Percentiles rank a stretch among this genome's conserved stretches.
Conservation (phyloP, 2,888 invertebrate genomes). For the Buathra laborator region DNA sequence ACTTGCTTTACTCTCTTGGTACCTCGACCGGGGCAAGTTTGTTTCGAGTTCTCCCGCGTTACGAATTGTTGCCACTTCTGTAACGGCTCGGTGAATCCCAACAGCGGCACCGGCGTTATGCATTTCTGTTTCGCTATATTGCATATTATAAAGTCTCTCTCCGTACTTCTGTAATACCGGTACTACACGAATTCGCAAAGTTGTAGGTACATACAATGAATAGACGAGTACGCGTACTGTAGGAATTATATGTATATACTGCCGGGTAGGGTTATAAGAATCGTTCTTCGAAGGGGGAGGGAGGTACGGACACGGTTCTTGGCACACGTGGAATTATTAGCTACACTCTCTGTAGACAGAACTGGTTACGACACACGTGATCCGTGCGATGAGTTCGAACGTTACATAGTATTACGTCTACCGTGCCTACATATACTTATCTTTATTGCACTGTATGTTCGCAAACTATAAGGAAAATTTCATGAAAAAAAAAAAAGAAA, state of each 20-base stretch:
- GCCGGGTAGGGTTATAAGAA: constrained; percentile 32
- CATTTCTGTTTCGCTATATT: constrained; percentile 36
- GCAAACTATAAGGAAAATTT: not conserved
- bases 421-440: constrained; percentile 5
- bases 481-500: not conserved
- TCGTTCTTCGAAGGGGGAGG: constrained; percentile 26
- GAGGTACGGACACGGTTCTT: constrained; percentile 40
- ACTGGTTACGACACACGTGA: constrained; percentile 54
- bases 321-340: constrained; percentile 58
- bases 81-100: constrained; percentile 68
- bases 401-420: constrained; percentile 37
- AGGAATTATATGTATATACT: constrained; percentile 49
- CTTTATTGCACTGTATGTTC: constrained; percentile 5
- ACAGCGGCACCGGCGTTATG: constrained; percentile 33
- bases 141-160: constrained; percentile 16
- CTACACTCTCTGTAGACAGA: constrained; percentile 22
- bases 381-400: constrained; percentile 36
- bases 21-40: constrained; percentile 35
- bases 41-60: constrained; percentile 49
- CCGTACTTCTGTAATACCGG: constrained; percentile 41
- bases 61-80: constrained; percentile 70
- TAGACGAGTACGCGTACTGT: constrained; percentile 16
- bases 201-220: constrained; percentile 16
- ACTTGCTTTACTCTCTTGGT: not conserved
- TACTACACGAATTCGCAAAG: constrained; percentile 32